These are phyloP conservation scores for Fringilla coelebs DNA, from an alignment of 2,797 vertebrate species.

Conservation along the genomic window DNA sequence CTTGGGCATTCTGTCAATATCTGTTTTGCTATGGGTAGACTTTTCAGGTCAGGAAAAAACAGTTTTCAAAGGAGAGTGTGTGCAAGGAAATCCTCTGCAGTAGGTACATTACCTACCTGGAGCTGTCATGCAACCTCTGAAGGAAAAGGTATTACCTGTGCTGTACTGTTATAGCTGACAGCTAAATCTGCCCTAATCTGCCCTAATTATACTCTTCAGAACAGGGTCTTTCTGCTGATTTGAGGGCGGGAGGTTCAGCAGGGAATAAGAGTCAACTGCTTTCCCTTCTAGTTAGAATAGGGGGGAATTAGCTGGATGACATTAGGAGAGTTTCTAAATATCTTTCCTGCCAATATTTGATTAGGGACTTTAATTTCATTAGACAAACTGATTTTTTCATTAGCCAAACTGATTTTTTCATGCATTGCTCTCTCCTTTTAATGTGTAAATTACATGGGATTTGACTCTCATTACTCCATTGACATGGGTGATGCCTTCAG, in stretches of 20 bases:
- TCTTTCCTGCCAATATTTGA: slow-evolving; percentile 80
- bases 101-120: background rate
- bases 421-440: slow-evolving; percentile 77
- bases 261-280: slow-evolving; percentile 70
- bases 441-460: slow-evolving; percentile 82
- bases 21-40: background rate
- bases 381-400: slow-evolving; percentile 77
- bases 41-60: background rate
- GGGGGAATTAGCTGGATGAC: slow-evolving; percentile 63
- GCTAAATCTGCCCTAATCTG: slow-evolving; percentile 50
- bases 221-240: slow-evolving; percentile 65
- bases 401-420: slow-evolving; percentile 76
- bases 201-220: slow-evolving; percentile 64
- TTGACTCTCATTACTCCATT: slow-evolving; percentile 78
- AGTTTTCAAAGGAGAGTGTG: fast-evolving
- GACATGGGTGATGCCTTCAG: slow-evolving; percentile 76
- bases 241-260: slow-evolving; percentile 53
- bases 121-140: background rate
- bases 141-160: slow-evolving; percentile 22
- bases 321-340: slow-evolving; percentile 75
- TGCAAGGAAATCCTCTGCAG: background rate
- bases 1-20: background rate
- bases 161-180: background rate
- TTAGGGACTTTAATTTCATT: slow-evolving; percentile 83
- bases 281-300: slow-evolving; percentile 49